Percentiles rank a stretch among this genome's conserved stretches.
Conservation (phyloP, 2,113 vertebrate species). For the Pluvialis apricaria region DNA sequence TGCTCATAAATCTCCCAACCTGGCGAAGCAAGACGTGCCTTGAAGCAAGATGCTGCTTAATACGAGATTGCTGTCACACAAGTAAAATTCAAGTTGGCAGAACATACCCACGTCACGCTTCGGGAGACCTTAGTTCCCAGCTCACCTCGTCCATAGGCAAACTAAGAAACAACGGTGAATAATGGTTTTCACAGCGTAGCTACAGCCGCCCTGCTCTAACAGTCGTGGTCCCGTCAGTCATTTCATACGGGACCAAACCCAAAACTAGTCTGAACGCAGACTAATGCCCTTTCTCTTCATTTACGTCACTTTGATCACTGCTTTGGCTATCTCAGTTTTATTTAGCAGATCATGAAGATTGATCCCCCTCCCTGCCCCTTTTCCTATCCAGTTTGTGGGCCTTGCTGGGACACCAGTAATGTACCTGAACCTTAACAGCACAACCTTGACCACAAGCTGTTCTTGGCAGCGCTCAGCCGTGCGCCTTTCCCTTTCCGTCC, state of each 20-base stretch:
- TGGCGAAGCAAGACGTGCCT: background rate
- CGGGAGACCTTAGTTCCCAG: background rate
- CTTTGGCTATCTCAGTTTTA: background rate
- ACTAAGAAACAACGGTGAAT: background rate
- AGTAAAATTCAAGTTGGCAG: background rate
- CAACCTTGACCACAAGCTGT: background rate
- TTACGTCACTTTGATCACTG: background rate
- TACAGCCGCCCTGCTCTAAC: background rate
- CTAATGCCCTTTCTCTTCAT: background rate
- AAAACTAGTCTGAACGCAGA: background rate
- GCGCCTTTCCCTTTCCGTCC: background rate
- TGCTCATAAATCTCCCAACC: background rate
- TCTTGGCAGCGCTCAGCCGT: background rate
- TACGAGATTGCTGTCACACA: background rate
- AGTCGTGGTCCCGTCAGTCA: background rate
- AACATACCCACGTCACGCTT: background rate
- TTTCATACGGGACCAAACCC: background rate
- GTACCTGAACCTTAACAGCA: background rate
- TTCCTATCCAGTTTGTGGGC: background rate
- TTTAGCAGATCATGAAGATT: background rate
- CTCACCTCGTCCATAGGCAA: background rate
- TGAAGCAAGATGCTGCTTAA: background rate
- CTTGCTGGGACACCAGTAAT: background rate
- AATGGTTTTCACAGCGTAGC: background rate
- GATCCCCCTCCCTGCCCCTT: fast-evolving